Percentiles rank a stretch among this genome's conserved stretches.
Evolutionary conservation across 2,113 vertebrate species (phyloP).

Genomic region (Centropus bengalensis): DNA sequence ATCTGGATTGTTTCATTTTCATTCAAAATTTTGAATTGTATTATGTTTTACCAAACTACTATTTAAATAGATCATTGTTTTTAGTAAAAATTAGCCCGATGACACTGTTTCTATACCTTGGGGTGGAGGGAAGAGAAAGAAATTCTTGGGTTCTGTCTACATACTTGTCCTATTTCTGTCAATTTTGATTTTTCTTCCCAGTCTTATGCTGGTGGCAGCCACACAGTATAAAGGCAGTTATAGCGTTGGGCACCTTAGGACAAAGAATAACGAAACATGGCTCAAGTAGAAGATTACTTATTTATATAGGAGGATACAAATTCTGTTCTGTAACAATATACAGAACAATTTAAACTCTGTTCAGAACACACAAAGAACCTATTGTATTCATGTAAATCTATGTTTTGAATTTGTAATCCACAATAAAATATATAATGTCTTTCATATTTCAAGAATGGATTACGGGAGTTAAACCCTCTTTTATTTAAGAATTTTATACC

Average conservation of each 20-base stretch:
- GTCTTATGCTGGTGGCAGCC: conserved; percentile 58
- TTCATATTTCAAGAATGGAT: neutral
- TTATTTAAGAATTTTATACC: neutral
- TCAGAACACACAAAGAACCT: neutral
- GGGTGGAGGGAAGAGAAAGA: neutral
- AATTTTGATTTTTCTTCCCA: conserved; percentile 71
- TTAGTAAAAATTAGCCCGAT: neutral
- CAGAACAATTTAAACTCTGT: neutral
- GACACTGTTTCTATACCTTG: conserved; percentile 22
- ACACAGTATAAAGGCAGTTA: conserved; percentile 48
- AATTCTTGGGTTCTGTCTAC: conserved; percentile 44
- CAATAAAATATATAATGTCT: neutral
- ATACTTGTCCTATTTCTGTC: conserved; percentile 75
- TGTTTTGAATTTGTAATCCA: conserved; percentile 1
- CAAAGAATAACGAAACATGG: conserved; percentile 42
- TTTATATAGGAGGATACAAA: conserved; percentile 1
- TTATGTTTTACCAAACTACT: neutral
- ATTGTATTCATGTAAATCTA: neutral
- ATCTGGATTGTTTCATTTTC: neutral
- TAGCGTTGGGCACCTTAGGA: conserved; percentile 35
- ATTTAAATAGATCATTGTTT: conserved; percentile 2
- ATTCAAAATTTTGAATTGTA: neutral
- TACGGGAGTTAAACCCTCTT: neutral
- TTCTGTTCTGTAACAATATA: neutral
- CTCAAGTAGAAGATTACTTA: conserved; percentile 45